Conservation (phyloP, 2,113 vertebrate species). For the Ancistrus triradiatus region DNA sequence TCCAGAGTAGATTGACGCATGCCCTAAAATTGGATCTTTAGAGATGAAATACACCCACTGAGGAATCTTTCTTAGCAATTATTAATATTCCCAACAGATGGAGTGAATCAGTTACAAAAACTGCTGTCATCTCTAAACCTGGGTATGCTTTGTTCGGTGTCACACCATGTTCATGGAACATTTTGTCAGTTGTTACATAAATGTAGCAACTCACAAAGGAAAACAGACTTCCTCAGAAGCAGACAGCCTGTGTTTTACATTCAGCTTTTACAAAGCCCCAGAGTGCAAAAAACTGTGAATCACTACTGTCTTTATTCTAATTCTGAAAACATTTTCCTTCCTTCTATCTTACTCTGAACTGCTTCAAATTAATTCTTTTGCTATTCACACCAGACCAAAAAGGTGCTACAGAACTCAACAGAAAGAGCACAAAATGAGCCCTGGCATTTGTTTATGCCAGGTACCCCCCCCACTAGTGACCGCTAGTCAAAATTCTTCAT, state of each 20-base stretch:
- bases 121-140: not conserved
- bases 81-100: not conserved
- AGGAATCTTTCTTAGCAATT: not conserved
- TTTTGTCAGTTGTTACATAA: not conserved
- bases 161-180: not conserved
- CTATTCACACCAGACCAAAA: not conserved
- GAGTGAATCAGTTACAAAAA: not conserved
- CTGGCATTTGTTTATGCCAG: too few relatives aligned
- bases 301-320: conserved; percentile 30
- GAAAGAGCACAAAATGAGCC: conserved; percentile 5
- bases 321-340: conserved; percentile 39
- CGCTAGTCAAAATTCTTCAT: too few relatives aligned
- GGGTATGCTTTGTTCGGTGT: not conserved
- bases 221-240: conserved; percentile 20
- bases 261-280: conserved; percentile 35
- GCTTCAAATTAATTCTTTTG: conserved; percentile 10
- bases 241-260: conserved; percentile 38
- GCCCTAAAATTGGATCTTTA: too few relatives aligned
- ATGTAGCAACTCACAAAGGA: conserved; percentile 20
- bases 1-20: too few relatives aligned
- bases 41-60: not conserved
- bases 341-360: conserved; percentile 32
- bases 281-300: conserved; percentile 37
- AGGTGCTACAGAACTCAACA: not conserved
- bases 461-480: too few relatives aligned